Conservation (phyloP, 2,797 vertebrate genomes). For the Labeo calbasu region DNA sequence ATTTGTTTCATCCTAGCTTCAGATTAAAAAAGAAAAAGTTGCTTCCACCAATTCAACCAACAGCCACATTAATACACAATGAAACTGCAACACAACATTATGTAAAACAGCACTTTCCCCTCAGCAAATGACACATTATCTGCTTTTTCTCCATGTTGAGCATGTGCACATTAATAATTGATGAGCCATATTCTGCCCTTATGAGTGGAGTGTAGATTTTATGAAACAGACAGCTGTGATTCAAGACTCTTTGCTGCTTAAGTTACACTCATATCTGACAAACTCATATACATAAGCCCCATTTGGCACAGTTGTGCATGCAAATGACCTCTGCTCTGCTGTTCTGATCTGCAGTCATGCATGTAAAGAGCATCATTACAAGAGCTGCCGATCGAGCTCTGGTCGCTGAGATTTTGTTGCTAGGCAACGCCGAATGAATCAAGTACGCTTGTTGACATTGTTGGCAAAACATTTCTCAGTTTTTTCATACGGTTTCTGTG, state of each 20-base stretch:
- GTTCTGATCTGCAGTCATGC: constrained; percentile 69
- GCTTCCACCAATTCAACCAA: constrained; percentile 42
- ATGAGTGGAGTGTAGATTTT: neutral
- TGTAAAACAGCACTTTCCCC: constrained; percentile 67
- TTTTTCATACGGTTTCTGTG: constrained; percentile 9
- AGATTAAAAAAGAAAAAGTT: neutral
- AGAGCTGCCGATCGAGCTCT: constrained; percentile 40
- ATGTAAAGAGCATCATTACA: constrained; percentile 63
- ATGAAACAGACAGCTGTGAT: constrained; percentile 43
- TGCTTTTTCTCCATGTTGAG: constrained; percentile 33
- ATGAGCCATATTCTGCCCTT: constrained; percentile 52
- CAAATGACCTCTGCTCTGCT: constrained; percentile 54
- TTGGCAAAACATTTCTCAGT: constrained; percentile 34
- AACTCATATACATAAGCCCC: constrained; percentile 63
- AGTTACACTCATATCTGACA: constrained; percentile 34
- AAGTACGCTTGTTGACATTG: neutral
- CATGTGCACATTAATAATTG: constrained; percentile 72
- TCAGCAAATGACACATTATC: constrained; percentile 59
- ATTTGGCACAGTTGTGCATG: constrained; percentile 55
- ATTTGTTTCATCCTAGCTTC: neutral
- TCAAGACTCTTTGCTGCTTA: constrained; percentile 50
- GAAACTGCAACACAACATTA: constrained; percentile 61
- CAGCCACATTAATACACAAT: constrained; percentile 65
- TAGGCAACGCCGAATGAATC: constrained; percentile 30
- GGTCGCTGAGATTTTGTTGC: constrained; percentile 38